A percentile compares a stretch with the other conserved stretches of the same genome.
Conservation (phyloP, 2,797 vertebrate genomes). For the Smutsia gigantea region DNA sequence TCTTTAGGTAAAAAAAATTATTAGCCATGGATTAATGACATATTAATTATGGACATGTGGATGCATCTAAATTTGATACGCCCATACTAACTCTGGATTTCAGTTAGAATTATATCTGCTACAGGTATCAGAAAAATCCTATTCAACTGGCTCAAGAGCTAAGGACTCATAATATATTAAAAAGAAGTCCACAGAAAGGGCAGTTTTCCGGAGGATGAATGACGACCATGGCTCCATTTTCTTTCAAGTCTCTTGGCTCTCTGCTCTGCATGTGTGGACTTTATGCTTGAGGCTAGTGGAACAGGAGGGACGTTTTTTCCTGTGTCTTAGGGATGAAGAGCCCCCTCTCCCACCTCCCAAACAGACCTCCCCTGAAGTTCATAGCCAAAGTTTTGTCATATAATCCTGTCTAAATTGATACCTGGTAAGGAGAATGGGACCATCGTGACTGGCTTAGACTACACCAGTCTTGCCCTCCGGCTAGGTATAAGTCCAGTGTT, state of each 20-base stretch:
- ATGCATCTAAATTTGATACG: background rate
- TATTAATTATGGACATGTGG: background rate
- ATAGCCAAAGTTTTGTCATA: background rate
- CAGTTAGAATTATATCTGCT: background rate
- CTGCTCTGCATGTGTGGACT: background rate
- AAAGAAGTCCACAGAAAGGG: background rate
- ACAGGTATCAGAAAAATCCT: background rate
- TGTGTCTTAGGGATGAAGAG: background rate
- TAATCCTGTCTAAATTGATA: background rate
- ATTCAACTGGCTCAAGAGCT: background rate
- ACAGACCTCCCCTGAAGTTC: background rate
- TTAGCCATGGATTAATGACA: background rate
- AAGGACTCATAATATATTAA: background rate
- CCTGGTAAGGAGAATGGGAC: background rate
- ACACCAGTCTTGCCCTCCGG: background rate
- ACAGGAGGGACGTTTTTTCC: background rate
- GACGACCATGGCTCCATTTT: background rate
- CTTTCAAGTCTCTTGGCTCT: background rate
- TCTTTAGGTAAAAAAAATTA: constrained; percentile 6
- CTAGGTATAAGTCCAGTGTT: background rate
- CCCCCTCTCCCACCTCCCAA: rapidly evolving
- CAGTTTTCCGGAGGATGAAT: background rate
- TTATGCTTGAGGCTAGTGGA: background rate
- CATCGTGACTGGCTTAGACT: background rate
- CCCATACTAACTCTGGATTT: background rate